Evolutionary conservation across 1,140 invertebrate genomes (phyloP), one percentile per base, ranked within the genome.

Genomic region (Formica exsecta): DNA sequence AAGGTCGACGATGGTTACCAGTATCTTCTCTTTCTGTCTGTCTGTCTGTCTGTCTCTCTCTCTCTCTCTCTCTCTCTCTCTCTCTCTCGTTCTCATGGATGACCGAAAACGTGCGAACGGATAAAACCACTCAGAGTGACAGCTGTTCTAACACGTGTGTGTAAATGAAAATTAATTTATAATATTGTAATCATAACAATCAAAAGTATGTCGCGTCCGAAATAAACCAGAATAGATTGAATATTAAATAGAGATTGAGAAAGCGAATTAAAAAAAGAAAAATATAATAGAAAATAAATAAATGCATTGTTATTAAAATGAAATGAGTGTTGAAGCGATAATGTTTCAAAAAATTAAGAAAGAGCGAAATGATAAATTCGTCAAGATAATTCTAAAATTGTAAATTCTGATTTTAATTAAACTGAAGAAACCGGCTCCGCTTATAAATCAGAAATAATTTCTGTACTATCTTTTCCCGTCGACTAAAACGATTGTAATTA

Each of bases 1-100:
- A 89, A 84, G 88, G 87, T 86, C 87, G 88, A 57, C 62, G 70
- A 44, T 66, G 59, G 71, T 80, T 80, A 71, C 65, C 29, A 13
- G 66, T 38, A 51, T 73, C 7, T 19, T 81, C 54, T 51, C 77
- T 41, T 9, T 29, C 11, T 48, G 36, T n/a, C 29, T 13, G 44
- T 54, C 61, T 38, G 8, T 29, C 25, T 29, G 1, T 29, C 25
- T 29, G 0, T 29, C 25, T 29, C 25, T 80, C 66, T 29, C 41
- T 51, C 13, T 65, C 44, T 29, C 25, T 29, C 25, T 29, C 25
- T 29, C 25, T 29, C 25, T 29, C 25, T 29, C 25, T 29, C 25
- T 29, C 41, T 51, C 13, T 65, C 44, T 80, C 66, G n/a, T 38
- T 8, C 51, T 73, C 57, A n/a, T 71, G 36, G 38, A 38, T 71